Percentiles rank a stretch among this genome's conserved stretches.
phyloP scores from a whole-genome alignment of 2,888 invertebrate genomes.

The Synanthedon vespiformis region DNA sequence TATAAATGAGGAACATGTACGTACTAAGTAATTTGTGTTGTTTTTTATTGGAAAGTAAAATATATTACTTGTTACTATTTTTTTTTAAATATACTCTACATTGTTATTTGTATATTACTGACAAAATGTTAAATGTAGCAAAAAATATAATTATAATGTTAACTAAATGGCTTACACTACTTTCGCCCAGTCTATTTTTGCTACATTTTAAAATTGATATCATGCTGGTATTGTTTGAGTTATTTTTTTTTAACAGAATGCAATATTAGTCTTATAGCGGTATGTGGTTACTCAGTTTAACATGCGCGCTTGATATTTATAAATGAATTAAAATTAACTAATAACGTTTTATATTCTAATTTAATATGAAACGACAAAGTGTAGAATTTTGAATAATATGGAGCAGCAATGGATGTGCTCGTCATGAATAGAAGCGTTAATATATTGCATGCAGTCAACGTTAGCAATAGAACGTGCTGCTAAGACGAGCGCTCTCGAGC shows the following conservation, averaged over 20 bases:
- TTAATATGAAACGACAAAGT: slow-evolving; percentile 42
- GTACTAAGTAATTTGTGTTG: no score
- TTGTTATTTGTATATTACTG: background rate
- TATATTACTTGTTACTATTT: no score
- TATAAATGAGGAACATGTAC: no score
- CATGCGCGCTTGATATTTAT: slow-evolving; percentile 45
- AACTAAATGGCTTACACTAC: background rate
- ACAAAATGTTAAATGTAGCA: background rate
- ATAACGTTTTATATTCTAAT: slow-evolving; percentile 9
- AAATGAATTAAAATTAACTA: slow-evolving; percentile 8
- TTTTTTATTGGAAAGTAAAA: no score
- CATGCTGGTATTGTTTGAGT: slow-evolving; percentile 40
- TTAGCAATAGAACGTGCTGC: slow-evolving; percentile 63
- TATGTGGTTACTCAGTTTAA: slow-evolving; percentile 17
- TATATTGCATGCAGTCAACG: slow-evolving; percentile 70
- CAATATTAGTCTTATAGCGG: slow-evolving; percentile 52
- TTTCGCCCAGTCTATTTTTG: slow-evolving; percentile 9
- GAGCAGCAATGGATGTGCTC: slow-evolving; percentile 50
- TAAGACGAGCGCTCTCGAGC: slow-evolving; percentile 52
- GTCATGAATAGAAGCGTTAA: slow-evolving; percentile 57
- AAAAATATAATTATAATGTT: background rate
- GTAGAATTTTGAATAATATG: slow-evolving; percentile 36
- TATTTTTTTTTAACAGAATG: slow-evolving; percentile 58
- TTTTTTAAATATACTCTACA: background rate
- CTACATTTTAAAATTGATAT: slow-evolving; percentile 25